Evolutionary conservation across 2,888 invertebrate genomes (phyloP), one percentile per base, ranked within the genome.

Genomic region (Drosophila recens): DNA sequence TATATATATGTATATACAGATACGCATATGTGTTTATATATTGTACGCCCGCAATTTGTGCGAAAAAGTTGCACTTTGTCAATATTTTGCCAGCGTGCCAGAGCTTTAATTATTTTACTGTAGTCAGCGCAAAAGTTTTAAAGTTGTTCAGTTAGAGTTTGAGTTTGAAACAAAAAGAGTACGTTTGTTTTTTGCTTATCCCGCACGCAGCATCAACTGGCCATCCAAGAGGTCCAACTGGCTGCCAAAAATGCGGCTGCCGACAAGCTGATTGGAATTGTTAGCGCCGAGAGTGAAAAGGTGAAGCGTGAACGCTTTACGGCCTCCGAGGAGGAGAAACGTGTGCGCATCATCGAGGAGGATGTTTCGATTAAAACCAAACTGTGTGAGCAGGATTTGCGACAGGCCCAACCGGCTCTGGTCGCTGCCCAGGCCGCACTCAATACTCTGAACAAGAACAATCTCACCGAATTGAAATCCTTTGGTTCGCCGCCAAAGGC

Each of bases 401-500:
- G 95, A 0, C 97, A 97, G 91, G 98, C 98, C 0, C 98, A 98
- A 91, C 98, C 98, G 0, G 98, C 98, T 1, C 93, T 99, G 49
- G 93, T 96, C 8, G 98, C 98, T 17, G 98, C 98, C 0, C 96
- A 97, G 91, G 91, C 90, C 0, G 93, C 93, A 0, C 85, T 98
- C 53, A 96, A 98, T 89, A 98, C 98, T 0, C 93, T 99, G n/a
- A 98, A 98, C 90, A 99, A 99, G 93, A 96, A 96, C 90, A 99
- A 98, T 91, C 93, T 99, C 75, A 98, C 98, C 0, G 98, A 99
- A 92, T 92, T 99, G 88, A 98, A 98, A 91, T 97, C 98, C 0
- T 98, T 99, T 91, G 97, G 98, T 0, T 95, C 97, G 9, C 98
- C 98, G n/a, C 97, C 98, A 1, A 95, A 96, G 54, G 97, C 97